Percentiles rank a stretch among this genome's conserved stretches.
phyloP scores from a whole-genome alignment of 2,113 vertebrate genomes.

The Notechis scutatus region DNA sequence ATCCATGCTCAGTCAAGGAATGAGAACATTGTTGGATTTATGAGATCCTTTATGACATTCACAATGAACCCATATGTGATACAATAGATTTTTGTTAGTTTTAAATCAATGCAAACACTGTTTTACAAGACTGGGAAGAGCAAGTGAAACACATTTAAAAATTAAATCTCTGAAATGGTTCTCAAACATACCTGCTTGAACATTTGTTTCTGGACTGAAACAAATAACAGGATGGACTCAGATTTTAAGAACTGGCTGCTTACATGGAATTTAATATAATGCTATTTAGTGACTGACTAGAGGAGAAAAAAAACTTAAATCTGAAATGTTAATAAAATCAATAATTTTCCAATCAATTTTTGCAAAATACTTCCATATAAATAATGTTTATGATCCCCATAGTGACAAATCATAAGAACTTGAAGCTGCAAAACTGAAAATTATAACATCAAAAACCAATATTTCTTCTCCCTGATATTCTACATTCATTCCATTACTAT shows the following conservation, averaged over 20 bases:
- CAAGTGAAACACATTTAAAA: not conserved
- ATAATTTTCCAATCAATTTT: not conserved
- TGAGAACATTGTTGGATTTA: not conserved
- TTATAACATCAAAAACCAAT: not conserved
- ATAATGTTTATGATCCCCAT: not conserved
- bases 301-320: not conserved
- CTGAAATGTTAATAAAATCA: not conserved
- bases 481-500: constrained; percentile 35
- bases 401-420: not conserved
- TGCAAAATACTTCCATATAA: not conserved
- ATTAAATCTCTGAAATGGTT: not conserved
- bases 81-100: not conserved
- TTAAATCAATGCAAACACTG: not conserved
- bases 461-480: not conserved
- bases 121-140: not conserved
- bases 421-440: not conserved
- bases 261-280: not conserved
- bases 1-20: not conserved
- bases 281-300: not conserved
- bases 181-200: not conserved
- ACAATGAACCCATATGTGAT: not conserved
- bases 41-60: not conserved
- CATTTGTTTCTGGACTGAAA: not conserved
- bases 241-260: not conserved
- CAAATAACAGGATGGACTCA: not conserved